Percentiles rank a stretch among this genome's conserved stretches.
Conservation (phyloP, 2,888 invertebrate species). For the Tethea ocularis region DNA sequence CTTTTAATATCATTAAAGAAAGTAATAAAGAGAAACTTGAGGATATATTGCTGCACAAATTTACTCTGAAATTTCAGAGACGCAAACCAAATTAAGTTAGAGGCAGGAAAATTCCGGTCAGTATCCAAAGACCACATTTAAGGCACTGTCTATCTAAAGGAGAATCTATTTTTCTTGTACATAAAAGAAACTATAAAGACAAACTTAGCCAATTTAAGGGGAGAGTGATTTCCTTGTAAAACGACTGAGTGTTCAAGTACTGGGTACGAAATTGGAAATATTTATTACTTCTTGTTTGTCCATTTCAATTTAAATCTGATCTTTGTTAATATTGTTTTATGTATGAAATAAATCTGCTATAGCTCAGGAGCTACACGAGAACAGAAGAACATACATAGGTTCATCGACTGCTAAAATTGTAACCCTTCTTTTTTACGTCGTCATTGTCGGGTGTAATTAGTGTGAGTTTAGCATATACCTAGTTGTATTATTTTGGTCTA, state of each 20-base stretch:
- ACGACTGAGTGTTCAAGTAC: not conserved
- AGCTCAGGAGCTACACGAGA: too few species aligned
- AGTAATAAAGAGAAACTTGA: not conserved
- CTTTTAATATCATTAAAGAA: not conserved
- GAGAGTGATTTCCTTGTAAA: not conserved
- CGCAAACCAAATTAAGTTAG: conserved; percentile 1
- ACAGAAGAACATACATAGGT: too few species aligned
- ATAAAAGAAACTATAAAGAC: not conserved
- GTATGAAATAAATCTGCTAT: too few species aligned
- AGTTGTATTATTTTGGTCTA: too few species aligned
- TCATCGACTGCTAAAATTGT: too few species aligned
- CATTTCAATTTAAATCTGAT: too few species aligned
- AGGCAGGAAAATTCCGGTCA: not conserved
- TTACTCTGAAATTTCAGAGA: conserved; percentile 5
- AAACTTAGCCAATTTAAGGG: not conserved
- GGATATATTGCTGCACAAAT: conserved; percentile 5
- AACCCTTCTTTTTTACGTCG: too few species aligned
- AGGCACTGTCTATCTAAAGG: not conserved
- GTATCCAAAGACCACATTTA: not conserved
- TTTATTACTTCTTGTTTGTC: too few species aligned
- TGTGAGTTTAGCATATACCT: too few species aligned
- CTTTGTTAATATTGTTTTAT: too few species aligned
- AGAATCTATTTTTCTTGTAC: not conserved
- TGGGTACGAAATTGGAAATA: not conserved
- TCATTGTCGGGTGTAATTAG: too few species aligned